Conservation (phyloP, 1,140 invertebrate species). For the Riptortus pedestris region DNA sequence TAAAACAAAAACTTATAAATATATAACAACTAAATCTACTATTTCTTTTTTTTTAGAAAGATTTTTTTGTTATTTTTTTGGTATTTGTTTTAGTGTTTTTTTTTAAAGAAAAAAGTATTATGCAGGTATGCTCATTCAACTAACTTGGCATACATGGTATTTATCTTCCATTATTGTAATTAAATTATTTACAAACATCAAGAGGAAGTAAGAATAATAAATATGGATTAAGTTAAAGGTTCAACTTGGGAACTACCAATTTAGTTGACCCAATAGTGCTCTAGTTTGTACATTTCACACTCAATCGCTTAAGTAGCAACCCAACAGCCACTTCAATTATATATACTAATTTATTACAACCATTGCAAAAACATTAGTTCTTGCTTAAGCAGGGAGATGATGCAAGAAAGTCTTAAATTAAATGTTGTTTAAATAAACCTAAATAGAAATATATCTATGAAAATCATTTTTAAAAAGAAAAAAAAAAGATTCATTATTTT, state of each 20-base stretch:
- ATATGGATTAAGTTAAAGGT: background rate
- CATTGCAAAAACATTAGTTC: background rate
- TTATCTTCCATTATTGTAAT: no score
- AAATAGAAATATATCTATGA: background rate
- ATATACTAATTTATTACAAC: background rate
- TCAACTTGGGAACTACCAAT: background rate
- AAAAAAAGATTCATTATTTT: background rate
- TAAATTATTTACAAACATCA: no score
- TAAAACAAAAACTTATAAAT: no score
- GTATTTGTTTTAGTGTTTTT: no score
- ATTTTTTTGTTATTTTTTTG: no score
- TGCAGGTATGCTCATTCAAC: no score
- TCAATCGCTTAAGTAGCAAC: no score
- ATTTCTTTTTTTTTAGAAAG: no score
- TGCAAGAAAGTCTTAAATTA: background rate
- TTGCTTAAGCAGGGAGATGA: background rate
- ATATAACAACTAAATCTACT: no score
- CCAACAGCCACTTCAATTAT: no score
- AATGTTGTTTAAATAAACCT: background rate
- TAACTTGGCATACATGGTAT: no score
- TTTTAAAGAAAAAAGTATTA: no score
- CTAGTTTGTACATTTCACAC: background rate
- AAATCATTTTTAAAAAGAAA: background rate
- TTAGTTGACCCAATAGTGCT: background rate
- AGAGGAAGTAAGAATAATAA: background rate